These are phyloP conservation scores for Hypanus sabinus DNA, from an alignment of 2,113 vertebrate species.

Conservation along the genomic window DNA sequence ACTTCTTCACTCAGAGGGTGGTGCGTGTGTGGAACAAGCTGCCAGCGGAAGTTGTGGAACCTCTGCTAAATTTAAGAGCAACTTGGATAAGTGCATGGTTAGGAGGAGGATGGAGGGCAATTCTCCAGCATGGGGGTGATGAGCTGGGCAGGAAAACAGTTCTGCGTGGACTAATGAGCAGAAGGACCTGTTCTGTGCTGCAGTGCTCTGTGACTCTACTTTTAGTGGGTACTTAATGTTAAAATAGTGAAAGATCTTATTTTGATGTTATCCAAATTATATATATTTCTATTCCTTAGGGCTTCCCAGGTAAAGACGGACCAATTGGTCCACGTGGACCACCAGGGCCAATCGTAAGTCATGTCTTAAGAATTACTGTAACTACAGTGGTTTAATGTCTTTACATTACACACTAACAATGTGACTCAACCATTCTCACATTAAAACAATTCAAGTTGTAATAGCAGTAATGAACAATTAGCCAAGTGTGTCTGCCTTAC, in stretches of 20 bases:
- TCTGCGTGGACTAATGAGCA: background rate
- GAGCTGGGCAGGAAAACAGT: background rate
- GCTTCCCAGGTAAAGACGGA: constrained; percentile 87
- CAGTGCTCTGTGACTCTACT: background rate
- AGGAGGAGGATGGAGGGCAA: no score
- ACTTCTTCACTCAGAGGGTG: no score
- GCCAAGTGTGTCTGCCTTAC: background rate
- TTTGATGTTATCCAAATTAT: background rate
- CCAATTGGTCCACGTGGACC: constrained; percentile 78
- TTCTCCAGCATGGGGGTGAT: no score
- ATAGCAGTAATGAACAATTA: background rate
- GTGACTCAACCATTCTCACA: background rate
- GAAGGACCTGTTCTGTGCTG: no score
- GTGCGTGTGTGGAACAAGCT: no score
- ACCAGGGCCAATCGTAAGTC: constrained; percentile 76
- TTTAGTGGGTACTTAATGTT: background rate
- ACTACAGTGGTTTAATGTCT: background rate
- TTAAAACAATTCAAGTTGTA: background rate
- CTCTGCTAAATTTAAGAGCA: no score
- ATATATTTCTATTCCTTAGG: constrained; percentile 61
- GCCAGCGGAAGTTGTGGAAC: no score
- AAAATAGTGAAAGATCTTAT: background rate
- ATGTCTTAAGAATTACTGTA: background rate
- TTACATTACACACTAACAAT: no score
- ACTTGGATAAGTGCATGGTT: no score